Base-by-base conservation (phyloP, 2,113 vertebrate species). In the Cynoglossus semilaevis region DNA sequence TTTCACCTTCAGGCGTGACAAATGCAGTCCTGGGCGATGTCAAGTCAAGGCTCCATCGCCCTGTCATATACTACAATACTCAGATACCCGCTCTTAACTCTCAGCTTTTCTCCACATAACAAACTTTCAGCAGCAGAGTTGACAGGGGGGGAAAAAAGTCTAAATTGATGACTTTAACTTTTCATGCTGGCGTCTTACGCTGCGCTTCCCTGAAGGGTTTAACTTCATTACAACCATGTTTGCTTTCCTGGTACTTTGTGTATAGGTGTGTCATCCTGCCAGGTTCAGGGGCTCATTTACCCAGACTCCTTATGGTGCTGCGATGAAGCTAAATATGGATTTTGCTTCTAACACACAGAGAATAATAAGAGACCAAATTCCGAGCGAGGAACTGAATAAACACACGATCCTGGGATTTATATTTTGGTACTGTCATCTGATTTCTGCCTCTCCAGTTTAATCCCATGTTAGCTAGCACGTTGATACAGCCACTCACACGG, bases 1-100 rank as follows among this genome's bases (percentile, higher is more conserved):
- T 77, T 72, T 70, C 62, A 80, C 72, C 62, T 71, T 73, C 17
- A 62, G 35, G 10, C 49, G 51, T 70, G 69, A 53, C 74, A 81
- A 75, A 81, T 65, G 70, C 63, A 77, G 63, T 69, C 34, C 38
- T 53, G 38, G 58, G 55, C 12, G 1, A 17, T 66, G 50, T 57
- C 58, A 69, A 16, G 64, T 58, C 55, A 62, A 54, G 69, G 36
- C 56, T 50, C 19, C 41, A 13, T 60, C 51, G 53, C 70, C 53
- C 36, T 56, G 54, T 34, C 17, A 9, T 62, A 42, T 14, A 19
- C 46, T 52, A 49, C 17, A 63, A 11, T 48, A 34, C 41, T 40
- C 22, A 63, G 37, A 52, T n/a, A n/a, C n/a, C n/a, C n/a, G n/a
- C n/a, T n/a, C n/a, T n/a, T n/a, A n/a, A n/a, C n/a, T 38, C 63